These are phyloP conservation scores for Podilymbus podiceps DNA, from an alignment of 2,113 vertebrate genomes.

Conservation along the genomic window DNA sequence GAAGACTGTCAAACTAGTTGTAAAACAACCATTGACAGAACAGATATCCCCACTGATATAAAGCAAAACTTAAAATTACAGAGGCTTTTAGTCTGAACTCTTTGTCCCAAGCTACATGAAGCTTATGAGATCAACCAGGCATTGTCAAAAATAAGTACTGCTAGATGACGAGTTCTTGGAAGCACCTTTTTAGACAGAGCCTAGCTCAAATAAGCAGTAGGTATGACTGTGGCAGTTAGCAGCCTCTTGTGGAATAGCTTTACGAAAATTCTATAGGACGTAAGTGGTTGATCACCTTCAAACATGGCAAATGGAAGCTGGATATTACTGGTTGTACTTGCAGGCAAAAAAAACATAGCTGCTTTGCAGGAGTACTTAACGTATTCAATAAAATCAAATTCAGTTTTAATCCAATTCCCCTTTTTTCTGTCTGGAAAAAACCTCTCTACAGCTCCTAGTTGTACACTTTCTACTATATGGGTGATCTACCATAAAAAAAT, in stretches of 20 bases:
- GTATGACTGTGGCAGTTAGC: not conserved
- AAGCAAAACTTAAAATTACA: not conserved
- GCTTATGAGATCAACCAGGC: not conserved
- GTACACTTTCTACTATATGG: not conserved
- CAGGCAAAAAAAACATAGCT: not conserved
- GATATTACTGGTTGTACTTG: not conserved
- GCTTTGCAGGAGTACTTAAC: not conserved
- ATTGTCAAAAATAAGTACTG: not conserved
- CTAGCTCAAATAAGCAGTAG: not conserved
- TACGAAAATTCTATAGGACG: not conserved
- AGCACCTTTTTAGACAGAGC: not conserved
- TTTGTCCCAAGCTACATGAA: not conserved
- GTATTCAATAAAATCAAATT: not conserved
- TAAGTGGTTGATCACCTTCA: not conserved
- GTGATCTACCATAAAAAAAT: not conserved
- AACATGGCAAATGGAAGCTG: not conserved
- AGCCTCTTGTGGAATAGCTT: not conserved
- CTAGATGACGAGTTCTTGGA: not conserved
- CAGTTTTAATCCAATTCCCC: not conserved
- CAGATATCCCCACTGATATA: not conserved
- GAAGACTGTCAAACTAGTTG: not conserved
- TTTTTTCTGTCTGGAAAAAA: not conserved
- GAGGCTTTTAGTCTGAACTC: not conserved
- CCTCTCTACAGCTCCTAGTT: not conserved
- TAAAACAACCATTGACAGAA: not conserved